Base-by-base conservation (phyloP, 2,797 vertebrate species). In the Meda fulgida region DNA sequence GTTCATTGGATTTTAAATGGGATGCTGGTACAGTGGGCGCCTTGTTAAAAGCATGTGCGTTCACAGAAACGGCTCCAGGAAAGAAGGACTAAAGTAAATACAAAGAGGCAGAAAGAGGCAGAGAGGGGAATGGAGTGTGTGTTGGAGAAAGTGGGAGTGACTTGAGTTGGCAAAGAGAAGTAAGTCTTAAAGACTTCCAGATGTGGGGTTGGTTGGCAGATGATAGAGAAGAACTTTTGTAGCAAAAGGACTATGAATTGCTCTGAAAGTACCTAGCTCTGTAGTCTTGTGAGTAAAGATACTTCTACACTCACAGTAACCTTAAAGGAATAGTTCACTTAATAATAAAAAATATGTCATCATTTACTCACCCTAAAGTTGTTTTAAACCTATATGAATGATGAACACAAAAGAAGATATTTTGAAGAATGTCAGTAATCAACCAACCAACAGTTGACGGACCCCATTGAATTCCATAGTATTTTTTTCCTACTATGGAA, bases 161-260 rank as follows among this genome's bases (percentile, higher is more conserved):
- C 95, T 95, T 93, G 94, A 96, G 94, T 92, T 91, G 88, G 86
- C 90, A 90, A 95, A 94, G 94, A 94, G 90, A 92, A 94, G 94
- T 93, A 90, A 92, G 92, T 86, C 89, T 92, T 96, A 96, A 96
- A 94, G 93, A 93, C 91, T 95, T 95, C 95, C 95, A 96, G 95
- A 96, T 96, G 95, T 95, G 91, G 88, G 89, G 84, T 90, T 88
- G 91, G 80, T 85, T 87, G 81, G 81, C 87, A 89, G 86, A 88
- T 89, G 85, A 88, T 71, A 87, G 86, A 88, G 88, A 83, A 83
- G 84, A 80, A 71, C 85, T 88, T 88, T 83, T 89, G 70, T 89
- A 83, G 85, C 83, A 26, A 82, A 73, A 7, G 29, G 81, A 66
- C 84, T 80, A 78, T 85, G 80, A 89, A 78, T 38, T 65, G 29